Percentiles rank a stretch among this genome's conserved stretches.
Conservation (phyloP, 2,888 invertebrate species). For the Agrotis clavis region DNA sequence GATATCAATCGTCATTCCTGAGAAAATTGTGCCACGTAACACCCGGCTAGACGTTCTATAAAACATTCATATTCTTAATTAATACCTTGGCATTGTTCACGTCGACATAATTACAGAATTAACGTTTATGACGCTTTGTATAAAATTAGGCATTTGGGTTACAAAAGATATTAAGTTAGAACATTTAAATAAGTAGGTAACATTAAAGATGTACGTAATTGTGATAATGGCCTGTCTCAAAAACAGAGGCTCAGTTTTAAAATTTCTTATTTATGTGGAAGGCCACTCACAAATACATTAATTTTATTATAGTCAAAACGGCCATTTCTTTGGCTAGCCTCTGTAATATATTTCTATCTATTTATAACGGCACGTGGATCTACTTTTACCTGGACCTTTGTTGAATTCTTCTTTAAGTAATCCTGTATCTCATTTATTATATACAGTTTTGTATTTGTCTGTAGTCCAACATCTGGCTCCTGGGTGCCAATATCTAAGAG, state of each 20-base stretch:
- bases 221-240: slow-evolving; percentile 32
- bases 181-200: slow-evolving; percentile 53
- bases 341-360: neutral
- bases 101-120: slow-evolving; percentile 58
- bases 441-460: neutral
- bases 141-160: slow-evolving; percentile 58
- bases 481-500: slow-evolving; percentile 28
- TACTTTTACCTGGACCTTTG: neutral
- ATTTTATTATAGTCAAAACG: slow-evolving; percentile 14
- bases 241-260: slow-evolving; percentile 21
- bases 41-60: slow-evolving; percentile 47
- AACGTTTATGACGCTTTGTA: slow-evolving; percentile 58
- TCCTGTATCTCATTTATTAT: neutral
- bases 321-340: neutral
- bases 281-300: slow-evolving; percentile 15
- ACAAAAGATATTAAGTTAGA: slow-evolving; percentile 55
- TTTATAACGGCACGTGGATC: neutral
- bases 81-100: slow-evolving; percentile 58
- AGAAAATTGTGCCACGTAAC: slow-evolving; percentile 63
- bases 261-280: neutral
- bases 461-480: slow-evolving; percentile 13
- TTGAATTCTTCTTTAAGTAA: neutral
- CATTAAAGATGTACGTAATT: slow-evolving; percentile 46
- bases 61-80: slow-evolving; percentile 58
- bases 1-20: slow-evolving; percentile 74